Conservation (phyloP, 1,140 invertebrate genomes). For the Teleogryllus occipitalis region DNA sequence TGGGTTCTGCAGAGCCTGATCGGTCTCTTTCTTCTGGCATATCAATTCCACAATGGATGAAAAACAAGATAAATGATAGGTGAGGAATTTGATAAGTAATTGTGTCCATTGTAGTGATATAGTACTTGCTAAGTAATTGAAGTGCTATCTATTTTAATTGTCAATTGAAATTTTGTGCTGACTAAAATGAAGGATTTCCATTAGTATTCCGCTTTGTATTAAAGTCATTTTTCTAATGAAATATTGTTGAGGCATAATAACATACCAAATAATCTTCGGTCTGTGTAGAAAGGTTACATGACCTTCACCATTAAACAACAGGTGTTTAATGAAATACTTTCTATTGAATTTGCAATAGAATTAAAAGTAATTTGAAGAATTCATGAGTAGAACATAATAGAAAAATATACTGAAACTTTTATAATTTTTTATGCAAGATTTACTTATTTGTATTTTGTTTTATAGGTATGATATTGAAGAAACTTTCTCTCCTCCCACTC, state of each 20-base stretch:
- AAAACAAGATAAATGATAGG: conserved; percentile 23
- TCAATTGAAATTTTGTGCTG: too few species aligned
- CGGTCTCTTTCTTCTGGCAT: conserved; percentile 21
- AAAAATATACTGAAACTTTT: neutral
- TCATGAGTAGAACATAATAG: neutral
- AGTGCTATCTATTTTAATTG: too few species aligned
- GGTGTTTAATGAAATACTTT: too few species aligned
- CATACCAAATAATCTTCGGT: too few species aligned
- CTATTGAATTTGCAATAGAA: neutral
- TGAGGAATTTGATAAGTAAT: conserved; percentile 10
- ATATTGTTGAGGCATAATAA: too few species aligned
- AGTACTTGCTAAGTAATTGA: too few species aligned
- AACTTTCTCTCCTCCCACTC: conserved; percentile 24
- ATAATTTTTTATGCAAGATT: neutral
- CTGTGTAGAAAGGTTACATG: neutral
- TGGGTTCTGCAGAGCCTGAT: conserved; percentile 20
- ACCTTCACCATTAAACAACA: neutral
- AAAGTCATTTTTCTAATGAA: too few species aligned
- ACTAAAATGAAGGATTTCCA: too few species aligned
- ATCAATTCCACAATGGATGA: conserved; percentile 24
- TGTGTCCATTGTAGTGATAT: neutral
- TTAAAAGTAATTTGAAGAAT: neutral
- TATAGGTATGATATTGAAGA: conserved; percentile 24
- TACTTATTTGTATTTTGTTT: neutral
- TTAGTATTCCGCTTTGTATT: too few species aligned